Evolutionary conservation across 2,888 invertebrate species (phyloP).

Genomic region (Cheilosia impressa): DNA sequence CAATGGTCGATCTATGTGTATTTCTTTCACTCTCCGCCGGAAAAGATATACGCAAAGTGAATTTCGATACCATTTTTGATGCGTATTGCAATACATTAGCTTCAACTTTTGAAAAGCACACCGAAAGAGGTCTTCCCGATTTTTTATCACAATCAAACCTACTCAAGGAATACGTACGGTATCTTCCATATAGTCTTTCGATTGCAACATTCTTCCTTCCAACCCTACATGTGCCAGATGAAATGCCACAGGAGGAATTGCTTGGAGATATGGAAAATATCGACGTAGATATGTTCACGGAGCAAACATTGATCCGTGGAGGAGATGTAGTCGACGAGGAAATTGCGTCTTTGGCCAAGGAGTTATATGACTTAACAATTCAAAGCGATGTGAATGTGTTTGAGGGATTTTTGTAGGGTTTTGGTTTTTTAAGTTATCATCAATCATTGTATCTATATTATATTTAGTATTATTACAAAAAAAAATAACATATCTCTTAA

Average conservation of each 20-base stretch:
- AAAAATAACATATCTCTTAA: no score
- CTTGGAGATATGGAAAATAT: constrained; percentile 27
- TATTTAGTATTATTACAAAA: no score
- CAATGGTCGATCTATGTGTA: constrained; percentile 81
- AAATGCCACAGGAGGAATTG: constrained; percentile 73
- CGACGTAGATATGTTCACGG: constrained; percentile 72
- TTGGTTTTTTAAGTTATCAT: background rate
- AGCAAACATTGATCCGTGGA: constrained; percentile 76
- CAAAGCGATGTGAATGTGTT: constrained; percentile 77
- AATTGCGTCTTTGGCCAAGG: constrained; percentile 79
- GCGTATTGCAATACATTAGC: constrained; percentile 79
- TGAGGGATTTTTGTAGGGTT: constrained; percentile 39
- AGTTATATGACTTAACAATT: constrained; percentile 79
- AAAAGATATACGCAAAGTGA: constrained; percentile 78
- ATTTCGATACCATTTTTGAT: constrained; percentile 80
- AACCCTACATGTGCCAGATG: constrained; percentile 77
- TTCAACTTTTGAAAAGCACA: constrained; percentile 66
- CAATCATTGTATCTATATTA: background rate
- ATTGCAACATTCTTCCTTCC: constrained; percentile 79
- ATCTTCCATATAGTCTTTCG: constrained; percentile 78
- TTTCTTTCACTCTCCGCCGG: constrained; percentile 80
- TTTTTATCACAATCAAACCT: constrained; percentile 79
- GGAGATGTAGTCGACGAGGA: constrained; percentile 81
- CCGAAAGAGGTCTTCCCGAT: constrained; percentile 76
- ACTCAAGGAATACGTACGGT: constrained; percentile 80